Evolutionary conservation across 1,140 invertebrate genomes (phyloP).

Genomic region (Hylaeus anthracinus): DNA sequence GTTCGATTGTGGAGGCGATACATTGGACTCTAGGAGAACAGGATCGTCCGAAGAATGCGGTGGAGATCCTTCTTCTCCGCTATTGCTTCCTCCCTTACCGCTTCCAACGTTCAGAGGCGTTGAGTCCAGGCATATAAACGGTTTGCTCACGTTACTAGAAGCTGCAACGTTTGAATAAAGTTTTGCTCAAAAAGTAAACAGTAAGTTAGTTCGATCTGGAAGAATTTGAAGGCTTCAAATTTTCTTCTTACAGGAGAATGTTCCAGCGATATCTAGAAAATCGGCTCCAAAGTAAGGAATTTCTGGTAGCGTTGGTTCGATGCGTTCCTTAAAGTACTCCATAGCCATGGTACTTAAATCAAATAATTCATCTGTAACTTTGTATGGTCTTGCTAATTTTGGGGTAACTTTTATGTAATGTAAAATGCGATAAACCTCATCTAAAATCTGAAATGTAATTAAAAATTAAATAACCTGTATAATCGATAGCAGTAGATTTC

Average conservation of each 20-base stretch:
- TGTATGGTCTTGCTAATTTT: constrained; percentile 90
- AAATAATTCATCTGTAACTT: constrained; percentile 95
- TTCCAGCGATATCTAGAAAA: constrained; percentile 87
- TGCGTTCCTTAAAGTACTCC: constrained; percentile 95
- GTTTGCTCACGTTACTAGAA: constrained; percentile 83
- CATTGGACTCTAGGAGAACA: constrained; percentile 81
- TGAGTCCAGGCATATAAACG: constrained; percentile 84
- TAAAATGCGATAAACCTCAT: constrained; percentile 90
- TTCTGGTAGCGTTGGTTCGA: constrained; percentile 92
- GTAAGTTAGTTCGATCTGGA: not conserved
- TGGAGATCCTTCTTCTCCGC: constrained; percentile 77
- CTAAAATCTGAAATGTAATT: constrained; percentile 81
- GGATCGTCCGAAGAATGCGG: constrained; percentile 78
- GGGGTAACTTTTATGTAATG: constrained; percentile 91
- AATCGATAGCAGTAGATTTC: not conserved
- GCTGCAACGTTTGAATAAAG: constrained; percentile 74
- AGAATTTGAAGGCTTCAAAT: not conserved
- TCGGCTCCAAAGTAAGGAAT: constrained; percentile 93
- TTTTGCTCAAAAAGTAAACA: not conserved
- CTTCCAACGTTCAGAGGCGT: constrained; percentile 80
- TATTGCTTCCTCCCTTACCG: constrained; percentile 73
- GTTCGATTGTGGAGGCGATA: constrained; percentile 88
- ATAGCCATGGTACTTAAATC: constrained; percentile 95
- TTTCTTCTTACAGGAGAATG: constrained; percentile 84
- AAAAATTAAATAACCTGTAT: not conserved